Evolutionary conservation across 2,888 invertebrate genomes (phyloP).

Genomic region (Nomada fabriciana): DNA sequence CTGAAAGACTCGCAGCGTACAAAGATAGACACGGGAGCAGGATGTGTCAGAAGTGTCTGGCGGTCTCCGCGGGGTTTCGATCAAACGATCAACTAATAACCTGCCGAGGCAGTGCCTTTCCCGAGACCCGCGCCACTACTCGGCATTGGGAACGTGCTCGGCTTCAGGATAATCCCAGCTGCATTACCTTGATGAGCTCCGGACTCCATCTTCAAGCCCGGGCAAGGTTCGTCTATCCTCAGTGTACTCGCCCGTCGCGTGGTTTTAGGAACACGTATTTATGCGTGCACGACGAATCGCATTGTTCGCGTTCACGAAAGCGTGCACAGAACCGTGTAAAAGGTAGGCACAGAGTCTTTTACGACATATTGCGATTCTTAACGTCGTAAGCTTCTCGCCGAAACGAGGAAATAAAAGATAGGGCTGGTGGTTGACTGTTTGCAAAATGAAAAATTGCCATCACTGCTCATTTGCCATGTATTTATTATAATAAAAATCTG

Average conservation of each 20-base stretch:
- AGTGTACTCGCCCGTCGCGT: conserved; percentile 51
- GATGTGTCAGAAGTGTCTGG: conserved; percentile 65
- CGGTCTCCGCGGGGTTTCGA: conserved; percentile 79
- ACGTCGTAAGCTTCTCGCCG: background rate
- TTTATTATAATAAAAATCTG: too few species aligned
- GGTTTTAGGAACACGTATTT: conserved; percentile 69
- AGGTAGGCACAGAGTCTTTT: background rate
- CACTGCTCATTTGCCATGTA: background rate
- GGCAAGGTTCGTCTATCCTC: conserved; percentile 63
- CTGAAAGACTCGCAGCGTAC: background rate
- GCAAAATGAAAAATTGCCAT: background rate
- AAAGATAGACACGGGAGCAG: conserved; percentile 46
- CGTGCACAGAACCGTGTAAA: background rate
- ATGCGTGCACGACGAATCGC: conserved; percentile 30
- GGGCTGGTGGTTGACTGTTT: background rate
- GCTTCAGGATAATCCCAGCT: conserved; percentile 82
- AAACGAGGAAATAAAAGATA: background rate
- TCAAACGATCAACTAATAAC: conserved; percentile 83
- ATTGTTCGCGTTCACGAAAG: conserved; percentile 28
- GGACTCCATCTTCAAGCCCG: conserved; percentile 70
- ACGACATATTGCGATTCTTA: background rate
- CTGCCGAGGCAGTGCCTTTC: conserved; percentile 74
- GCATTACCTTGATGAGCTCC: conserved; percentile 84
- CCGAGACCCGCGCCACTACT: conserved; percentile 69
- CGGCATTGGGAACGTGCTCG: conserved; percentile 75